These are phyloP conservation scores for Poicephalus meyeri DNA, from an alignment of 2,113 vertebrate species.

Conservation along the genomic window DNA sequence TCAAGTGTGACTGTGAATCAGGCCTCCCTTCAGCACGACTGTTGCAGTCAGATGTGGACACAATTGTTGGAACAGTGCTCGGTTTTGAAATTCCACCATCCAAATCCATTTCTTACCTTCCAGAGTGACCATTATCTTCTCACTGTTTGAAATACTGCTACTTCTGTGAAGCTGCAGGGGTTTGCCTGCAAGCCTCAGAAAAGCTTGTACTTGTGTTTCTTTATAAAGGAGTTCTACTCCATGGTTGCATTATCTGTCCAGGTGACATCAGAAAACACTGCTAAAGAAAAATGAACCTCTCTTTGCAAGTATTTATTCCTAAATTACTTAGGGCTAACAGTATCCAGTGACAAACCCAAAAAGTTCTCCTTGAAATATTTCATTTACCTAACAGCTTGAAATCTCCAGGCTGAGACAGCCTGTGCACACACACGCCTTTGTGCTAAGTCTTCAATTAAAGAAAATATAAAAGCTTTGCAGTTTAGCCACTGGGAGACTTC, in stretches of 20 bases:
- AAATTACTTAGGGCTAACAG: slow-evolving; percentile 19
- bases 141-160: slow-evolving; percentile 32
- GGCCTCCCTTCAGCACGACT: background rate
- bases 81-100: background rate
- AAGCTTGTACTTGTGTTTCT: slow-evolving; percentile 18
- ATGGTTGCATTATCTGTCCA: background rate
- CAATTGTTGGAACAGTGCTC: background rate
- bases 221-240: background rate
- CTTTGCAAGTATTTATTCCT: slow-evolving; percentile 47
- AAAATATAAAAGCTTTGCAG: slow-evolving; percentile 31
- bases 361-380: slow-evolving; percentile 31
- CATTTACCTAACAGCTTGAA: slow-evolving; percentile 59
- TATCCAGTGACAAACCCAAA: background rate
- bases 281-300: slow-evolving; percentile 21
- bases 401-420: background rate
- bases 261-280: slow-evolving; percentile 13
- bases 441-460: slow-evolving; percentile 26
- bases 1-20: background rate
- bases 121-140: slow-evolving; percentile 22
- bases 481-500: background rate
- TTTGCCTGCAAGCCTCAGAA: slow-evolving; percentile 37
- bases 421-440: background rate
- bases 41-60: background rate
- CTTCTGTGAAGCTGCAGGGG: slow-evolving; percentile 13
- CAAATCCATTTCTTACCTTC: slow-evolving; percentile 22